Evolutionary conservation across 1,140 invertebrate genomes (phyloP), one percentile per base, ranked within the genome.

Genomic region (Vanessa tameamea): DNA sequence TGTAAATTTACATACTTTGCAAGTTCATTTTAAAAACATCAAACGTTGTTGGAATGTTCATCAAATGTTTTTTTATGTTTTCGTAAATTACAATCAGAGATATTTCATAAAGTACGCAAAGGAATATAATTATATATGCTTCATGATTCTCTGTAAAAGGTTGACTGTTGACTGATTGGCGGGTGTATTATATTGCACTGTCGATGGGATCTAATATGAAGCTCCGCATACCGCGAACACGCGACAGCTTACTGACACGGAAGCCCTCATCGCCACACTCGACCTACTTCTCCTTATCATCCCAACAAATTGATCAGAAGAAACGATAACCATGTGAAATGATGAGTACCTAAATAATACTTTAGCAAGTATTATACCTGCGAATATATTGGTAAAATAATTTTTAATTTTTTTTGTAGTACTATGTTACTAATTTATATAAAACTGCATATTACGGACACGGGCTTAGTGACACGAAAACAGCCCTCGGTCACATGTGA

Each of bases 401-500:
- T 5, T 43, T 1, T 43, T 43, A 11, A 9, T 43, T 43, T 43
- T 43, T 43, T 15, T 51, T n/a, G 48, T 51, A 51, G n/a, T 12
- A 51, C 48, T 50, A 15, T 15, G 48, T n/a, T 5, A 59, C 0
- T 14, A 14, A 43, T 43, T 50, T 37, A 37, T 68, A 64, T 48
- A 64, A 16, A 43, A 48, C 51, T 20, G 47, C 51, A 50, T 68
- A 57, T 15, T 47, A 31, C 50, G 6, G 50, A 67, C 23, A 55
- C 15, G n/a, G n/a, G 31, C 16, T 55, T 76, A 67, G 66, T 73
- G 71, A 76, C 70, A 75, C 74, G 77, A 71, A 78, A 78, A 69
- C 55, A 47, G 15, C 76, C 76, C 76, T 67, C 69, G 9, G 69
- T 68, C 78, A 78, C 78, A 80, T 69, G 77, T 77, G 78, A 78